Conservation (phyloP, 2,888 invertebrate genomes). For the Acanthosepion esculentum region DNA sequence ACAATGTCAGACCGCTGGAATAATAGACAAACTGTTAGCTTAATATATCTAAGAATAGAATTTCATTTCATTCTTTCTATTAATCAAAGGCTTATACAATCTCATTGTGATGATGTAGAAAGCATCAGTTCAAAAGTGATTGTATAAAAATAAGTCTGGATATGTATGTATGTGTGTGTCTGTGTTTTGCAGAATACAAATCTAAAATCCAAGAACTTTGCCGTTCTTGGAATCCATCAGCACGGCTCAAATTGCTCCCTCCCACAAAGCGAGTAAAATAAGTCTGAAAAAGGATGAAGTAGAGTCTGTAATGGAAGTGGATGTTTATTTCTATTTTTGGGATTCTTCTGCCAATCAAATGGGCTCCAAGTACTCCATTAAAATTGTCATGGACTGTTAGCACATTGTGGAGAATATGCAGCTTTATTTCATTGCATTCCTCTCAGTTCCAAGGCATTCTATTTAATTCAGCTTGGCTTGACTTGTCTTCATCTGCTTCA, state of each 20-base stretch:
- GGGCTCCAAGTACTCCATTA: neutral
- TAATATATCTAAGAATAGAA: neutral
- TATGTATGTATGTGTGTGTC: too few relatives aligned
- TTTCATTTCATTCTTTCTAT: neutral
- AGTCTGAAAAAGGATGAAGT: neutral
- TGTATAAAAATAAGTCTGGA: too few relatives aligned
- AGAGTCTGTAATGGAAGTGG: neutral
- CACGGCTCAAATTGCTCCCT: neutral
- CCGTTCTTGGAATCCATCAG: neutral
- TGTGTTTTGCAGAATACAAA: too few relatives aligned
- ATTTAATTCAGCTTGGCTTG: neutral
- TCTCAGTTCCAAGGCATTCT: neutral
- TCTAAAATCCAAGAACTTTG: neutral
- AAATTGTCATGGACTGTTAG: neutral
- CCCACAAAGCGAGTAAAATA: neutral
- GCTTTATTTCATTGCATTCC: neutral
- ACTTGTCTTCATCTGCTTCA: neutral
- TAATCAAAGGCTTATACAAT: neutral
- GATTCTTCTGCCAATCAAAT: constrained; percentile 20
- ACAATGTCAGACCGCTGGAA: too few relatives aligned
- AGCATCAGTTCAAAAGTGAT: too few relatives aligned
- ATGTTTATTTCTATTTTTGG: neutral
- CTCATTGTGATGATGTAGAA: neutral
- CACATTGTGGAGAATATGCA: neutral
- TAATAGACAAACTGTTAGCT: neutral